Conservation (phyloP, 1,140 invertebrate species). For the Drosophila nigromelanica region DNA sequence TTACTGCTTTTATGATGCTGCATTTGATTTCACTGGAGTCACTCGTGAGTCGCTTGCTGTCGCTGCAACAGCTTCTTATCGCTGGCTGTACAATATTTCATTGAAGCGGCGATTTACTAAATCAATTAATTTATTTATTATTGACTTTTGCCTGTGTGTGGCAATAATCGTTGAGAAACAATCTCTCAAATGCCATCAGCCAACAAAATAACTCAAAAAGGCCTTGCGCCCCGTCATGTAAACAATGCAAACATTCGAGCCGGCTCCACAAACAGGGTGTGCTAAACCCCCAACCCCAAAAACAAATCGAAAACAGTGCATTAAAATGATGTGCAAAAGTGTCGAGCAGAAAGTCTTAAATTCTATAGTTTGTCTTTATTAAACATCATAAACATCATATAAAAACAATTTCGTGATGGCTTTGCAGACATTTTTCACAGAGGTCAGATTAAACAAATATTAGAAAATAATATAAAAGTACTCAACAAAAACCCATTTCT, state of each 20-base stretch:
- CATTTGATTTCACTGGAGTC: constrained; percentile 17
- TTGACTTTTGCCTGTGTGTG: constrained; percentile 50
- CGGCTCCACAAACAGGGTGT: constrained; percentile 66
- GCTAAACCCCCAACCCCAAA: neutral
- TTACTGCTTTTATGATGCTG: constrained; percentile 4
- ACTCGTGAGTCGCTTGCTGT: constrained; percentile 1
- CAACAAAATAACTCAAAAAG: constrained; percentile 56
- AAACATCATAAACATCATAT: too few relatives aligned
- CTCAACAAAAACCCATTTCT: too few relatives aligned
- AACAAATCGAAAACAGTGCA: constrained; percentile 3
- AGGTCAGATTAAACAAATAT: neutral
- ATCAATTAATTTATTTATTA: constrained; percentile 79
- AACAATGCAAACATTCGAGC: constrained; percentile 64
- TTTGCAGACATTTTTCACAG: neutral
- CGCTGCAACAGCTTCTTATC: constrained; percentile 31
- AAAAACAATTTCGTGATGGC: neutral
- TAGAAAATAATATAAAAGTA: too few relatives aligned
- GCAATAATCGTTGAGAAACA: constrained; percentile 58
- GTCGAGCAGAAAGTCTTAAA: too few relatives aligned
- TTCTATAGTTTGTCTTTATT: neutral
- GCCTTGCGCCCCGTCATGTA: constrained; percentile 55
- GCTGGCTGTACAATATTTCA: constrained; percentile 52
- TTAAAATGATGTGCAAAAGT: neutral
- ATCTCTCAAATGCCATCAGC: constrained; percentile 58
- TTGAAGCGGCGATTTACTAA: constrained; percentile 61